Evolutionary conservation across 2,888 invertebrate genomes (phyloP).

Genomic region (Drosophila picticornis): DNA sequence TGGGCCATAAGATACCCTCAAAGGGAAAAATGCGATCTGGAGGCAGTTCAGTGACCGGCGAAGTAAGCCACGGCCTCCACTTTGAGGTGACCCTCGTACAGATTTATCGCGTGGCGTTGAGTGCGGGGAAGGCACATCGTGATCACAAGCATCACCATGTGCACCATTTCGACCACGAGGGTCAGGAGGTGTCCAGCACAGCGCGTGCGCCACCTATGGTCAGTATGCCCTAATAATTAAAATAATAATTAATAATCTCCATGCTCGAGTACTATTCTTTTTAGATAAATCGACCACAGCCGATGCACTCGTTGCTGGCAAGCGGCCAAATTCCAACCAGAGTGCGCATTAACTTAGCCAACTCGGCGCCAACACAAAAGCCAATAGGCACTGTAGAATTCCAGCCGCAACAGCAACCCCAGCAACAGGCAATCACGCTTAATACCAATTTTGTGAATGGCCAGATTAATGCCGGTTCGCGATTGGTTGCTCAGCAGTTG

Average conservation of each 20-base stretch:
- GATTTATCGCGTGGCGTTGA: conserved; percentile 92
- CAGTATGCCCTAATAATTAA: conserved; percentile 31
- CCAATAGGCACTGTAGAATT: conserved; percentile 74
- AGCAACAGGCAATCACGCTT: conserved; percentile 82
- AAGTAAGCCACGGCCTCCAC: conserved; percentile 82
- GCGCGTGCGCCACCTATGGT: conserved; percentile 86
- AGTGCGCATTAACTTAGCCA: conserved; percentile 86
- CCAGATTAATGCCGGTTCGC: conserved; percentile 87
- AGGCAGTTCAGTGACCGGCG: conserved; percentile 84
- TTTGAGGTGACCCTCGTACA: conserved; percentile 92
- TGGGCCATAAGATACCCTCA: conserved; percentile 91
- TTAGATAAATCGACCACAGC: conserved; percentile 86
- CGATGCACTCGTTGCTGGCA: conserved; percentile 87
- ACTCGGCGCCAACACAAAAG: conserved; percentile 60
- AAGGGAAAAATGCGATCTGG: conserved; percentile 92
- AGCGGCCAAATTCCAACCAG: conserved; percentile 88
- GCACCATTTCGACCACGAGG: conserved; percentile 92
- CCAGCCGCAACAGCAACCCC: conserved; percentile 84
- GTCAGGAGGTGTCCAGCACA: conserved; percentile 88
- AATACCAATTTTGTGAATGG: conserved; percentile 88
- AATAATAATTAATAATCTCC: neutral
- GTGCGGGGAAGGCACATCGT: conserved; percentile 94
- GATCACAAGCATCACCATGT: conserved; percentile 95
- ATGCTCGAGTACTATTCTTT: neutral
- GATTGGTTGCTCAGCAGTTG: conserved; percentile 87